Conservation (phyloP, 2,888 invertebrate genomes). For the Scaptomyza polygonia region DNA sequence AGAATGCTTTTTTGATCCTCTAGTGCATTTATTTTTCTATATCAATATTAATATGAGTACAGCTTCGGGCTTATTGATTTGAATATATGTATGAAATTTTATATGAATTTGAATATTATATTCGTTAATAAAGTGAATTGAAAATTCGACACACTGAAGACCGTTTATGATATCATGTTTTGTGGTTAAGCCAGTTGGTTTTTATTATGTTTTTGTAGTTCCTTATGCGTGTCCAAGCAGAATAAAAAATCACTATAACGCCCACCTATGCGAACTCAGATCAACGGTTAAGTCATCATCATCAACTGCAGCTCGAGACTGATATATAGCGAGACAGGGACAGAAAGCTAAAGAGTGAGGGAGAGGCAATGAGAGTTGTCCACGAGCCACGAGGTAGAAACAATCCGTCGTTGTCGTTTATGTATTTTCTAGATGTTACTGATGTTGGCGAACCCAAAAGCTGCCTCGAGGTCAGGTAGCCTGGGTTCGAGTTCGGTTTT, state of each 20-base stretch:
- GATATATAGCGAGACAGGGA: conserved; percentile 5
- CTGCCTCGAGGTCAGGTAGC: conserved; percentile 66
- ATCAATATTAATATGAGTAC: not conserved
- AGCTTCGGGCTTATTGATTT: too few relatives aligned
- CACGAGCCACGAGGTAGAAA: conserved; percentile 15
- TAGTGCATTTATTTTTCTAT: too few relatives aligned
- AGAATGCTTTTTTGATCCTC: too few relatives aligned
- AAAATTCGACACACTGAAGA: conserved; percentile 10
- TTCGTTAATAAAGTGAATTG: conserved; percentile 1
- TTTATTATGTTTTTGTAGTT: conserved; percentile 56
- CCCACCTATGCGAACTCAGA: conserved; percentile 61
- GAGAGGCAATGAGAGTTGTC: not conserved
- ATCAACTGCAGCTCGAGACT: conserved; percentile 39
- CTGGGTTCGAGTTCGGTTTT: too few relatives aligned
- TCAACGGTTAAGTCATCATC: too few relatives aligned
- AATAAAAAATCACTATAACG: conserved; percentile 70
- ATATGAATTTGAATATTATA: too few relatives aligned
- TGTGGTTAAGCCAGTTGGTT: conserved; percentile 36
- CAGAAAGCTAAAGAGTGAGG: conserved; percentile 1
- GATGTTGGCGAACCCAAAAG: too few relatives aligned
- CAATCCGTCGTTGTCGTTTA: too few relatives aligned
- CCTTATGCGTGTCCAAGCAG: conserved; percentile 68
- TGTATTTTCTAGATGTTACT: too few relatives aligned
- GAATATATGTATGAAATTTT: too few relatives aligned
- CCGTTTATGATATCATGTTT: conserved; percentile 9